These are phyloP conservation scores for Ginglymostoma cirratum DNA, from an alignment of 2,113 vertebrate genomes.

Conservation along the genomic window DNA sequence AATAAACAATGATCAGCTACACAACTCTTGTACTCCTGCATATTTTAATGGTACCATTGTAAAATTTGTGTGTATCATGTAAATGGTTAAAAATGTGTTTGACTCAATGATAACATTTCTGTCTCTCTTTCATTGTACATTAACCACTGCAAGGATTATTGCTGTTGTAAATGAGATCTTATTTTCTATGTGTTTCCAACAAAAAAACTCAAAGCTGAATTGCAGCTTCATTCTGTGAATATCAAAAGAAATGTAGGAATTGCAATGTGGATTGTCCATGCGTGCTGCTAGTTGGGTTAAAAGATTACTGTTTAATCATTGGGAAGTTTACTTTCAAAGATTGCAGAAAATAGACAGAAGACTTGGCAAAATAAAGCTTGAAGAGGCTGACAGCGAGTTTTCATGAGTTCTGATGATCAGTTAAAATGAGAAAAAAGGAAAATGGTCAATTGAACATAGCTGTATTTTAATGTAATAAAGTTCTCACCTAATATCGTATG, in stretches of 20 bases:
- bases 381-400: neutral
- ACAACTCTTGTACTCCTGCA: neutral
- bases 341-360: neutral
- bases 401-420: neutral
- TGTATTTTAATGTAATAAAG: neutral
- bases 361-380: neutral
- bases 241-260: neutral
- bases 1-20: neutral
- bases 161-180: neutral
- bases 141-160: neutral
- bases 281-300: neutral
- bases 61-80: neutral
- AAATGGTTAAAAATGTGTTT: neutral
- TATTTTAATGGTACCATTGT: neutral
- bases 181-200: neutral
- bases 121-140: neutral
- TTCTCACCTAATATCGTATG: neutral
- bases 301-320: neutral
- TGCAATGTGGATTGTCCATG: neutral
- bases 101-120: neutral
- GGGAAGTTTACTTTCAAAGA: neutral
- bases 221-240: neutral
- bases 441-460: neutral
- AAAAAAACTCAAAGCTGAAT: neutral
- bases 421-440: neutral